Percentiles rank a stretch among this genome's conserved stretches.
These are phyloP conservation scores for Lutjanus argentimaculatus DNA, from an alignment of 2,797 vertebrate species.

Conservation along the genomic window DNA sequence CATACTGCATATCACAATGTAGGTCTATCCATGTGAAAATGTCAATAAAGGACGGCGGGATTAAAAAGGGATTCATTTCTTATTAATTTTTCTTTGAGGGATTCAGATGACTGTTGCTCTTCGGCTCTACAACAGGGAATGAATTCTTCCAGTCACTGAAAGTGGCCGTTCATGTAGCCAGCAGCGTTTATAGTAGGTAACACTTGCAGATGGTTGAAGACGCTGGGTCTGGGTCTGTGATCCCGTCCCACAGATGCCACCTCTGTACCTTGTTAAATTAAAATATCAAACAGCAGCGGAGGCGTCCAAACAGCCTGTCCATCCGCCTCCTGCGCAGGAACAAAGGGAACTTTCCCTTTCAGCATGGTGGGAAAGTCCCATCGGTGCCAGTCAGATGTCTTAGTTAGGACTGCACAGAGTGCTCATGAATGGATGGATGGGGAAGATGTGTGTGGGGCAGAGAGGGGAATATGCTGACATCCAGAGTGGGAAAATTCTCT, in stretches of 20 bases:
- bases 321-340: constrained; percentile 49
- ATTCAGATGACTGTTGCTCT: constrained; percentile 37
- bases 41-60: constrained; percentile 26
- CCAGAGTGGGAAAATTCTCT: constrained; percentile 32
- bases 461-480: constrained; percentile 26
- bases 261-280: constrained; percentile 48
- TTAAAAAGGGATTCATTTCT: constrained; percentile 20
- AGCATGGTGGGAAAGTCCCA: constrained; percentile 65
- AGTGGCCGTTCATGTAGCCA: constrained; percentile 38
- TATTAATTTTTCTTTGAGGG: constrained; percentile 46
- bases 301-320: constrained; percentile 54
- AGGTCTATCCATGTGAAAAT: constrained; percentile 27
- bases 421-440: constrained; percentile 18
- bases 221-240: constrained; percentile 34
- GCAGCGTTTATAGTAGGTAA: constrained; percentile 41
- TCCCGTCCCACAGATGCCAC: constrained; percentile 47
- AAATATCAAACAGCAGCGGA: constrained; percentile 74
- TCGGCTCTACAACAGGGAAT: constrained; percentile 16
- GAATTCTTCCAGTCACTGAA: constrained; percentile 40
- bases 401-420: constrained; percentile 34
- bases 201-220: constrained; percentile 45
- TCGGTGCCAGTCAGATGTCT: constrained; percentile 64
- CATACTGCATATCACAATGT: constrained; percentile 23
- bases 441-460: constrained; percentile 20
- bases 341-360: constrained; percentile 58